Conservation (phyloP, 2,797 vertebrate genomes). For the Hoplostethus atlanticus region DNA sequence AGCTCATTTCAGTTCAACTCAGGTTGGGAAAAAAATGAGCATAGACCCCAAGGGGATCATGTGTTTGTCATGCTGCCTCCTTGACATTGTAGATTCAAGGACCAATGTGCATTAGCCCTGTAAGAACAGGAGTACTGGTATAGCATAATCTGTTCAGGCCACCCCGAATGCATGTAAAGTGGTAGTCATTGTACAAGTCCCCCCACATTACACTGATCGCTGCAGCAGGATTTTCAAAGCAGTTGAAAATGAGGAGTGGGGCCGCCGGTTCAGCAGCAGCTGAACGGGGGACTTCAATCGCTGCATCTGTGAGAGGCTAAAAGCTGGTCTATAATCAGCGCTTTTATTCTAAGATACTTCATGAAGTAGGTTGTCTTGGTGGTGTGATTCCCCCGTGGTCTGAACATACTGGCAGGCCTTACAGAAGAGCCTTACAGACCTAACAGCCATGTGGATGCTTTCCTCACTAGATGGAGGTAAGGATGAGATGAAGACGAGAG, state of each 20-base stretch:
- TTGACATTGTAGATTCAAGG: constrained; percentile 48
- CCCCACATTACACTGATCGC: not conserved
- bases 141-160: not conserved
- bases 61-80: constrained; percentile 24
- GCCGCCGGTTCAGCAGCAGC: too few relatives aligned
- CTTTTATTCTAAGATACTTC: not conserved
- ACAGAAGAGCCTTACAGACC: not conserved
- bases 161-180: too few relatives aligned
- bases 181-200: not conserved
- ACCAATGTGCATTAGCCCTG: constrained; percentile 19
- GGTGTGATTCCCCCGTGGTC: not conserved
- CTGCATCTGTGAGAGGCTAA: too few relatives aligned
- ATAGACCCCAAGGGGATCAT: constrained; percentile 23
- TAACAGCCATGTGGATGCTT: not conserved
- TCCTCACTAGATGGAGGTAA: too few relatives aligned
- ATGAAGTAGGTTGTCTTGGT: not conserved
- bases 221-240: not conserved
- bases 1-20: constrained; percentile 33
- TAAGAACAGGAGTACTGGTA: not conserved
- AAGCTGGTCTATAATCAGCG: too few relatives aligned
- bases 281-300: too few relatives aligned
- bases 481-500: not conserved
- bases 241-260: too few relatives aligned
- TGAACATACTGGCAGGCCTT: not conserved
- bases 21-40: constrained; percentile 49